Base-by-base conservation (phyloP, 53 echinoderm and acorn worm species). In the Zoroaster sp. region DNA sequence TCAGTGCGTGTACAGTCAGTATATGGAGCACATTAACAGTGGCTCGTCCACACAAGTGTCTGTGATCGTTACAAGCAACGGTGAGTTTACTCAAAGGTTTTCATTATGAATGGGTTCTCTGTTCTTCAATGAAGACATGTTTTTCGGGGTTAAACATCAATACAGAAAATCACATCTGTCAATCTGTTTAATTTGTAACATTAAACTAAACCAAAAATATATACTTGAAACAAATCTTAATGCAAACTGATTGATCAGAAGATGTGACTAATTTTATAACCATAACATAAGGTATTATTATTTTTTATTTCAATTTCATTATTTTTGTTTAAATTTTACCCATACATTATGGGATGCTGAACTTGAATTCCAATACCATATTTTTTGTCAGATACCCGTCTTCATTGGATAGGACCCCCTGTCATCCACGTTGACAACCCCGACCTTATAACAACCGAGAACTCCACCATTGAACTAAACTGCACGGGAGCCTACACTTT, bases 1-100 rank as follows among this genome's bases (percentile, higher is more conserved):
- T 43, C 80, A 76, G 72, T 96, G 96, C 35, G 41, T 94, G 69
- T 96, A 96, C 82, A 96, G 94, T 73, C 92, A 91, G 35, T 94
- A 96, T 69, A 66, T 93, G 65, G 83, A 89, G 35, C 95, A 93
- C 74, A 87, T 91, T 4, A 95, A 93, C 63, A 69, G 49, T 71
- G 93, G 88, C 14, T 93, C 95, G 17, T 86, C 93, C 28, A 59
- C 93, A 4, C 80, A 86, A 18, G 87, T 93, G 14, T 86, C 89
- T 13, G 87, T 95, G 34, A 47, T 91, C 42, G 88, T 95, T 11
- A 83, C 82, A 4, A 91, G 91, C 25, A 80, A 86, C 9, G 80
- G 95, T 95, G 55, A 78, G 78, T 40, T 40, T 59, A 46, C 47
- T 46, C 7, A 9, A 46, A 13, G 7, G 47, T 46, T 46, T 46